Conservation (phyloP, 2,797 vertebrate genomes). For the Crenuchus spilurus region DNA sequence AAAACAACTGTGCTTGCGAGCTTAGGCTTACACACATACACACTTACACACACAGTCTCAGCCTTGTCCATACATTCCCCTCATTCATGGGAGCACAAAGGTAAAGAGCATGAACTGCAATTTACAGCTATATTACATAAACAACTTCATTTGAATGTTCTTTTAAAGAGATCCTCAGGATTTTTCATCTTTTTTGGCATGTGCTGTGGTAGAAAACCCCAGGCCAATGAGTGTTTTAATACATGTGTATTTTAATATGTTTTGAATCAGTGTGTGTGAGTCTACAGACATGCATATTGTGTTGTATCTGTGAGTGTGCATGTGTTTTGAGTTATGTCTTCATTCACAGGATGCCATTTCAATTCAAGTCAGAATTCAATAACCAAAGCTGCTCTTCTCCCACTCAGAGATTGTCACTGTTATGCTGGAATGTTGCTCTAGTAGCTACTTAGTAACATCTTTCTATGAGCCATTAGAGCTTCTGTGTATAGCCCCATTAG, state of each 20-base stretch:
- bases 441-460: conserved; percentile 30
- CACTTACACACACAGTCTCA: conserved; percentile 28
- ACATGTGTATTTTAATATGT: neutral
- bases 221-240: no score
- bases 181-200: conserved; percentile 30
- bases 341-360: neutral
- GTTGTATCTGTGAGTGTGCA: neutral
- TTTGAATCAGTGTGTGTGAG: neutral
- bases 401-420: conserved; percentile 35
- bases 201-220: conserved; percentile 20
- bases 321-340: conserved; percentile 1
- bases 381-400: neutral
- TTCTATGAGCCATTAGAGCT: no score
- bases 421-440: conserved; percentile 36
- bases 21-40: conserved; percentile 25
- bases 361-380: neutral
- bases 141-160: conserved; percentile 9
- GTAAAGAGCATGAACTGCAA: conserved; percentile 37
- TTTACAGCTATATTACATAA: conserved; percentile 45
- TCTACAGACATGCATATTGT: conserved; percentile 26
- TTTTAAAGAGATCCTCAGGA: conserved; percentile 5
- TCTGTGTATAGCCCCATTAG: conserved; percentile 18
- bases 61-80: conserved; percentile 6
- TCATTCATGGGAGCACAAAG: conserved; percentile 39
- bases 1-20: conserved; percentile 54